phyloP scores from a whole-genome alignment of 1,140 invertebrate genomes.

The Drosophila aff. region DNA sequence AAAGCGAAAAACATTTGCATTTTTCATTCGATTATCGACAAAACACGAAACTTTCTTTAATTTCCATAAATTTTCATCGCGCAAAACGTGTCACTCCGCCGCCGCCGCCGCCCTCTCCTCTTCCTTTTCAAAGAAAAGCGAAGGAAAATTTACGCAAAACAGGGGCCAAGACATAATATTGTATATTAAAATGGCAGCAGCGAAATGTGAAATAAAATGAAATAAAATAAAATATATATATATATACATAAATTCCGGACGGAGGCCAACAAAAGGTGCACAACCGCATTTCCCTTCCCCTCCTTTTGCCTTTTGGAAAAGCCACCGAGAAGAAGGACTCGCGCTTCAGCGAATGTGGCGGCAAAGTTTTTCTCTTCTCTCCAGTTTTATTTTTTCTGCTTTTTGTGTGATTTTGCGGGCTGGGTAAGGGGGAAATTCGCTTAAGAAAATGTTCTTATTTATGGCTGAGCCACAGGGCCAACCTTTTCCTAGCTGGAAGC shows the following conservation, averaged over 20 bases:
- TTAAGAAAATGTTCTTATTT: conserved; percentile 68
- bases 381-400: background rate
- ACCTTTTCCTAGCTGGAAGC: background rate
- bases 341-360: conserved; percentile 41
- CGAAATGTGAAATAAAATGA: conserved; percentile 61
- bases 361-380: conserved; percentile 41
- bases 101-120: background rate
- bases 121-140: background rate
- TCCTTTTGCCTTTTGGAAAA: background rate
- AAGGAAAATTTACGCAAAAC: conserved; percentile 19
- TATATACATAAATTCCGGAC: conserved; percentile 45
- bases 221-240: conserved; percentile 48
- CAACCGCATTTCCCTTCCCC: conserved; percentile 1
- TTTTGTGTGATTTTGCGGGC: conserved; percentile 3
- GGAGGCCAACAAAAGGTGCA: conserved; percentile 60
- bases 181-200: conserved; percentile 53
- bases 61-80: conserved; percentile 69
- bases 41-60: conserved; percentile 55
- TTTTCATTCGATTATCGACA: conserved; percentile 52
- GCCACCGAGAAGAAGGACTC: conserved; percentile 13
- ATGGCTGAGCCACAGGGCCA: conserved; percentile 47
- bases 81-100: conserved; percentile 29
- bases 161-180: conserved; percentile 39
- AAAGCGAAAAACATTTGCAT: conserved; percentile 22
- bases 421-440: conserved; percentile 21